These are phyloP conservation scores for Thryonomys swinderianus DNA, from an alignment of 2,113 vertebrate genomes.

Conservation along the genomic window DNA sequence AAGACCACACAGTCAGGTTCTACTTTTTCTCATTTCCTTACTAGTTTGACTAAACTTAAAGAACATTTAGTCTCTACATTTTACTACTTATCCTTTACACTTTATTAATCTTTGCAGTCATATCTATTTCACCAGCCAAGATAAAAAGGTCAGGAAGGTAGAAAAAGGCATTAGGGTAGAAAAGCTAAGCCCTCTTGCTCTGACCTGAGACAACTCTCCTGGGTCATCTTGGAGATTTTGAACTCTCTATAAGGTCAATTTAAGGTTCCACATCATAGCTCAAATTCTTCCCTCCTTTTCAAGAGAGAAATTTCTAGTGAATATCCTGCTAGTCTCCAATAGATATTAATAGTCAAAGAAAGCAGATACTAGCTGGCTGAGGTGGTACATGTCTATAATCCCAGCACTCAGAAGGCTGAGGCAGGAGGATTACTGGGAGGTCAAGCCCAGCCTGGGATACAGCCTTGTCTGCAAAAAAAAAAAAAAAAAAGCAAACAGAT, in stretches of 20 bases:
- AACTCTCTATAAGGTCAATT: not conserved
- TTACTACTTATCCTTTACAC: not conserved
- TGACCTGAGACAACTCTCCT: not conserved
- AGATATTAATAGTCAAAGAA: not conserved
- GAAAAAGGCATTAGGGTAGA: not conserved
- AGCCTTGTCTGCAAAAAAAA: not conserved
- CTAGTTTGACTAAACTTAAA: not conserved
- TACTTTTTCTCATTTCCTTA: conserved; percentile 8
- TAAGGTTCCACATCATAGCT: not conserved
- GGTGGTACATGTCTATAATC: not conserved
- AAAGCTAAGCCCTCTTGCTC: not conserved
- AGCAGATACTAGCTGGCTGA: not conserved
- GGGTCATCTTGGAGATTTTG: not conserved
- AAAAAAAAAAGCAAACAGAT: not conserved
- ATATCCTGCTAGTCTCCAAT: not conserved
- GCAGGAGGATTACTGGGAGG: not conserved
- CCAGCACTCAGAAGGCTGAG: not conserved
- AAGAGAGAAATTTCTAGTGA: not conserved
- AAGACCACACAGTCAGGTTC: not conserved
- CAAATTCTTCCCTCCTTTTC: not conserved
- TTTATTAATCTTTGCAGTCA: not conserved
- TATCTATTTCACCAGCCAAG: not conserved
- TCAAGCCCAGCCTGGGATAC: not conserved
- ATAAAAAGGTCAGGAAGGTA: not conserved
- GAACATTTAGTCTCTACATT: not conserved